phyloP scores from a whole-genome alignment of 2,797 vertebrate genomes.

The Glossophaga mutica region DNA sequence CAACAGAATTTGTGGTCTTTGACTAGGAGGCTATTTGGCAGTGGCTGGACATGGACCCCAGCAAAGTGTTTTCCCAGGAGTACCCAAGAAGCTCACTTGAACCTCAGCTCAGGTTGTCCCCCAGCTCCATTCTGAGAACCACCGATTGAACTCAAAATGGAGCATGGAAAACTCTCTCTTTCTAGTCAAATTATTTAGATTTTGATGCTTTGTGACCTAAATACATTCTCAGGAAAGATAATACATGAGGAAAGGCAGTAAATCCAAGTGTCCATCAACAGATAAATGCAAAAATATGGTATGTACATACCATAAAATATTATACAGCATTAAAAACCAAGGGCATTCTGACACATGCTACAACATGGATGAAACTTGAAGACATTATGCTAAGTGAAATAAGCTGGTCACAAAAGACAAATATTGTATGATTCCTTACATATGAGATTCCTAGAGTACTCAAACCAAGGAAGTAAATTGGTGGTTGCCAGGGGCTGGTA shows the following conservation, averaged over 20 bases:
- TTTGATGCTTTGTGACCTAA: not conserved
- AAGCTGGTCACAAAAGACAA: not conserved
- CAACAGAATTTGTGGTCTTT: not conserved
- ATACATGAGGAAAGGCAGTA: not conserved
- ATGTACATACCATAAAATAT: not conserved
- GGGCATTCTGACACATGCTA: not conserved
- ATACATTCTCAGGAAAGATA: not conserved
- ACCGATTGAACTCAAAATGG: not conserved
- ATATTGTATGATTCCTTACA: not conserved
- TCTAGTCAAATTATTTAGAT: not conserved
- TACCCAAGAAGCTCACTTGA: not conserved
- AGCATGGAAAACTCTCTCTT: not conserved
- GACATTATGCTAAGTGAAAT: not conserved
- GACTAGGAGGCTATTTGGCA: not conserved
- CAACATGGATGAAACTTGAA: not conserved
- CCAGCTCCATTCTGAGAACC: not conserved
- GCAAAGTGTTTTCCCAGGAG: not conserved
- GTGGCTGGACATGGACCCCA: not conserved
- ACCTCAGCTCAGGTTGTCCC: not conserved
- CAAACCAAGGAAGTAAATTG: not conserved
- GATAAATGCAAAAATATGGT: not conserved
- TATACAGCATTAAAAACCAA: not conserved
- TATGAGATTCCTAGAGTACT: not conserved
- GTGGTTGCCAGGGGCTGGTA: not conserved
- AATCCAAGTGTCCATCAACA: not conserved